Conservation (phyloP, 2,113 vertebrate genomes). For the Chamaetylas fuelleborni region DNA sequence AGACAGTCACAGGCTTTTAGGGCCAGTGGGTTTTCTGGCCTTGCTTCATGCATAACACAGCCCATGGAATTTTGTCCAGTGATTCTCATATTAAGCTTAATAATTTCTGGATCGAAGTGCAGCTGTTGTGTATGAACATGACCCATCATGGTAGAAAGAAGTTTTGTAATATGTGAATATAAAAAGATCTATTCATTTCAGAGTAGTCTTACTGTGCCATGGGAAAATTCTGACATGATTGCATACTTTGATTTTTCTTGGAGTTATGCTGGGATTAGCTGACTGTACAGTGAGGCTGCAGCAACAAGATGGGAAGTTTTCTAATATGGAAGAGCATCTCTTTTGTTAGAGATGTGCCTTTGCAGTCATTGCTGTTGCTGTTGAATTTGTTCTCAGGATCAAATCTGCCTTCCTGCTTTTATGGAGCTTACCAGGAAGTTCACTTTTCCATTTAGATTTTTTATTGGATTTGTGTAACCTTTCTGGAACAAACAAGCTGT, state of each 20-base stretch:
- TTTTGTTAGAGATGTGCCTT: neutral
- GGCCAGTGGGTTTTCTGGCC: neutral
- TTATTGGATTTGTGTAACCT: neutral
- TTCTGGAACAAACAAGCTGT: neutral
- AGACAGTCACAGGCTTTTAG: neutral
- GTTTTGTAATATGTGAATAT: neutral
- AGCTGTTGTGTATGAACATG: constrained; percentile 8
- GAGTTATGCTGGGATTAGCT: neutral
- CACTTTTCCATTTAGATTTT: neutral
- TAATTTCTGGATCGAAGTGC: constrained; percentile 15
- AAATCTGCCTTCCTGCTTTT: neutral
- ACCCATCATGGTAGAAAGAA: neutral
- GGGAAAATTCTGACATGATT: constrained; percentile 23
- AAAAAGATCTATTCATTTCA: neutral
- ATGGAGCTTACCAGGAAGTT: neutral
- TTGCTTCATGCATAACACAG: neutral
- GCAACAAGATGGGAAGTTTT: neutral
- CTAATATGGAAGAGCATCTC: neutral
- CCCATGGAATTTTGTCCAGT: neutral
- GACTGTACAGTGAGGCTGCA: neutral
- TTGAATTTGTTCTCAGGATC: neutral
- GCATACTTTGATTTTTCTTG: neutral
- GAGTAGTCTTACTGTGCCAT: neutral
- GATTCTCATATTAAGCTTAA: constrained; percentile 9
- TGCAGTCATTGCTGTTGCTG: neutral